phyloP scores from a whole-genome alignment of 2,797 vertebrate species.

The Furcifer pardalis region DNA sequence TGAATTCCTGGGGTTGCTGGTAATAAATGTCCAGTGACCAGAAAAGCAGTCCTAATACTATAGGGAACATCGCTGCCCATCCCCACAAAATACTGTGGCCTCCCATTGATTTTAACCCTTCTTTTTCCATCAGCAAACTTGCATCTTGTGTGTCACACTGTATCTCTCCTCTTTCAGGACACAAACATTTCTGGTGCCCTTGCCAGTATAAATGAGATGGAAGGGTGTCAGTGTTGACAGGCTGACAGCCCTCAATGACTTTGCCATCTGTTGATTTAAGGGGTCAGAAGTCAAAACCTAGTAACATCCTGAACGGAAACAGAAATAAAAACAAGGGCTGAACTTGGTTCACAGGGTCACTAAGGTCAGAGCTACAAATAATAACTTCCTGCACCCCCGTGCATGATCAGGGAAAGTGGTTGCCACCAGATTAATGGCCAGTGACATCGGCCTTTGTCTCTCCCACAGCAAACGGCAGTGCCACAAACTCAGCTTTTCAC shows the following conservation, averaged over 20 bases:
- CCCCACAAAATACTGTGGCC: background rate
- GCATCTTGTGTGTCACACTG: background rate
- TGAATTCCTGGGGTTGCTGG: background rate
- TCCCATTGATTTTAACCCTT: background rate
- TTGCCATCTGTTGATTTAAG: conserved; percentile 43
- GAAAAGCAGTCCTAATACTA: background rate
- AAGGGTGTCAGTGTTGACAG: background rate
- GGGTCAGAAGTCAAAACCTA: conserved; percentile 44
- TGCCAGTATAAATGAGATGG: background rate
- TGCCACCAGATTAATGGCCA: conserved; percentile 20
- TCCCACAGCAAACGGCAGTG: background rate
- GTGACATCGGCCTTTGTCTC: conserved; percentile 14
- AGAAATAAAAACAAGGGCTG: conserved; percentile 35
- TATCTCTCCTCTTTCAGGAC: background rate
- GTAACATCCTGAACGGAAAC: conserved; percentile 27
- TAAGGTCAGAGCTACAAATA: conserved; percentile 37
- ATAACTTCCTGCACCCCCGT: conserved; percentile 30
- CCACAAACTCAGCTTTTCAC: background rate
- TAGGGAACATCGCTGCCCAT: background rate
- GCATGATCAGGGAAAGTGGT: conserved; percentile 9
- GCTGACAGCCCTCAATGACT: conserved; percentile 9
- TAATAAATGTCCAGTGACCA: background rate
- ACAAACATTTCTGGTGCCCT: background rate
- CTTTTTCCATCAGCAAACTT: background rate
- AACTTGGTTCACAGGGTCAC: conserved; percentile 29